phyloP scores from a whole-genome alignment of 2,797 vertebrate species.

The Anguilla megastoma region DNA sequence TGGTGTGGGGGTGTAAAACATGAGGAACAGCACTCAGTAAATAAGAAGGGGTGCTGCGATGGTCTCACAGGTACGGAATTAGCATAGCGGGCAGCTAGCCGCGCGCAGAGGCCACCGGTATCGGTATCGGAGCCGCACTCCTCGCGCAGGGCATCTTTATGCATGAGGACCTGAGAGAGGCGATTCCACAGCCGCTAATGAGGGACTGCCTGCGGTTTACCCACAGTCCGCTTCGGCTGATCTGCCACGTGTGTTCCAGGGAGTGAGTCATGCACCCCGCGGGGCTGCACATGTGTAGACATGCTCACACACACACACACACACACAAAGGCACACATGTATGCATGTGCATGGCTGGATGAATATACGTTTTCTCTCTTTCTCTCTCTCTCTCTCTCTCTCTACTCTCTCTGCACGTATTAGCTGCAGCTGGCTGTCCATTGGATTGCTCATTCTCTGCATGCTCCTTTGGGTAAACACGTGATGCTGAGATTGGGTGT shows the following conservation, averaged over 20 bases:
- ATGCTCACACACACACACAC: neutral
- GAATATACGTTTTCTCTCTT: no score
- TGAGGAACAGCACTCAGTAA: neutral
- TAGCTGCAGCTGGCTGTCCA: no score
- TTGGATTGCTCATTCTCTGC: no score
- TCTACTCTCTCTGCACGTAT: no score
- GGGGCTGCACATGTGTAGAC: neutral
- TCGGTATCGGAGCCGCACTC: neutral
- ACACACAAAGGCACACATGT: no score
- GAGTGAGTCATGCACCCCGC: neutral
- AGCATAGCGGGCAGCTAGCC: slow-evolving; percentile 15
- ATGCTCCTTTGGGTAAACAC: no score
- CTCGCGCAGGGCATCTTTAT: neutral
- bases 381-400: no score
- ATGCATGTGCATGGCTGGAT: no score
- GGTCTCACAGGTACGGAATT: neutral
- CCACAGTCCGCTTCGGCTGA: neutral
- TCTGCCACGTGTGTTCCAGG: neutral
- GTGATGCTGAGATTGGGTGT: no score
- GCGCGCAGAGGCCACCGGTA: neutral
- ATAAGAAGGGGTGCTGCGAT: neutral
- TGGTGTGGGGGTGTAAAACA: neutral
- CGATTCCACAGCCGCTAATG: neutral
- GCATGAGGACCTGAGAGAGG: neutral
- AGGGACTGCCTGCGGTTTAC: neutral